Percentiles rank a stretch among this genome's conserved stretches.
phyloP scores from a whole-genome alignment of 23 tunicate species.

The Ascidia mentula region DNA sequence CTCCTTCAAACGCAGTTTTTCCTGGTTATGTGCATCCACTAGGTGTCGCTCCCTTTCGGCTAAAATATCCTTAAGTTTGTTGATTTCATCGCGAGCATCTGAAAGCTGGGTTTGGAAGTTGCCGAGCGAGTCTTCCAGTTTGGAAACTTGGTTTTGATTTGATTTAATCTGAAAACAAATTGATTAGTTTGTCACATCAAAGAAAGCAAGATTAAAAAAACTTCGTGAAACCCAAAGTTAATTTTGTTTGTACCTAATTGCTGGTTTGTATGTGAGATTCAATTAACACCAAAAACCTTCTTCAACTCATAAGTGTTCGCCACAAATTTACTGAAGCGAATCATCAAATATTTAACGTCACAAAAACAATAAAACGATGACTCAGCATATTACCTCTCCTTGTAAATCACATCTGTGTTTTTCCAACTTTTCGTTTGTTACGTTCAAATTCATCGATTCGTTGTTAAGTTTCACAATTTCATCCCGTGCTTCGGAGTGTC shows the following conservation, averaged over 20 bases:
- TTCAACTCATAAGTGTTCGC: too few relatives aligned
- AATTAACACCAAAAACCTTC: too few relatives aligned
- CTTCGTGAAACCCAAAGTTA: not conserved
- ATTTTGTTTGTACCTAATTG: too few relatives aligned
- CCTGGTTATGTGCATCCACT: conserved; percentile 31
- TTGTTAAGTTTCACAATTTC: conserved; percentile 57
- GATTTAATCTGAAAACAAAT: conserved; percentile 20
- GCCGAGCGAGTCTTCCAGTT: conserved; percentile 49
- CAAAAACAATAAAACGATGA: too few relatives aligned
- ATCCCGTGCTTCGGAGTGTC: conserved; percentile 44
- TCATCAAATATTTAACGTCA: too few relatives aligned
- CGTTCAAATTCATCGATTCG: conserved; percentile 35
- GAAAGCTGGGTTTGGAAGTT: conserved; percentile 31
- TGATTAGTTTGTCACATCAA: not conserved
- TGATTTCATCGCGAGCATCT: conserved; percentile 13
- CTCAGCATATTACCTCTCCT: conserved; percentile 31
- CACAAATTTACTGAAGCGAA: too few relatives aligned
- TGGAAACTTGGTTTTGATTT: conserved; percentile 27
- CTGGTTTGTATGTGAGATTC: too few relatives aligned
- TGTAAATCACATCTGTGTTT: conserved; percentile 47
- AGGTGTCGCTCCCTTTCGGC: conserved; percentile 31
- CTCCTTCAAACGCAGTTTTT: conserved; percentile 42
- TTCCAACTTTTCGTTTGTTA: conserved; percentile 31
- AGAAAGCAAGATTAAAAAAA: not conserved
- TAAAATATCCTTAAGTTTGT: conserved; percentile 22